Evolutionary conservation across 2,113 vertebrate genomes (phyloP), one percentile per base, ranked within the genome.

Genomic region (Dolichotis patagonum): DNA sequence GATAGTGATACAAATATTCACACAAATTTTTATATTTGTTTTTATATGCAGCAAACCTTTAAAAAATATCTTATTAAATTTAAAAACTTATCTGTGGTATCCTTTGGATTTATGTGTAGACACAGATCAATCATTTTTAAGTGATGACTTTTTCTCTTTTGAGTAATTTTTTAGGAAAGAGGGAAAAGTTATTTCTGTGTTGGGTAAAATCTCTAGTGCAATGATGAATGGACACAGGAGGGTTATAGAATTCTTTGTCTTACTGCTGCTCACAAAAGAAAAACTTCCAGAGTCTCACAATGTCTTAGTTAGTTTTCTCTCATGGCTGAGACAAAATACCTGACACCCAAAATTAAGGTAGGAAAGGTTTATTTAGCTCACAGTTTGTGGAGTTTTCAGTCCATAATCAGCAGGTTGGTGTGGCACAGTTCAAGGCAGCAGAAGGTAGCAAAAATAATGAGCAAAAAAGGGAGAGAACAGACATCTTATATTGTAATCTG

Each of bases 1-100:
- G 87, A 75, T 10, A 4, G 43, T 60, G 26, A 46, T 88, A 19
- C 41, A 89, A 69, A 96, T 95, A 96, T 62, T 96, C 87, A 85
- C 62, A 89, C 26, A 58, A 67, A 41, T 58, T 90, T 91, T 94
- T 63, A n/a, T 80, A 85, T 88, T 96, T 94, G 46, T 86, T 94
- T 65, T 92, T 77, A 2, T 38, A 86, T 32, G 35, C 71, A 91
- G 28, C 2, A 97, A 65, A 67, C 58, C 69, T 93, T 67, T 67
- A 91, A 94, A 95, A 91, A 73, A 8, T 86, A 10, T 93, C 26
- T 77, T 58, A 90, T 69, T 93, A 84, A 60, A 30, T 96, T 90
- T 88, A 52, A 93, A 93, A 87, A 12, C 56, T 3, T 90, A 82
- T 46, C 30, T 88, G 30, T 90, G 49, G 14, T 52, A 54, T 65